These are phyloP conservation scores for Bombus haemorrhoidalis DNA, from an alignment of 1,140 invertebrate genomes.

Conservation along the genomic window DNA sequence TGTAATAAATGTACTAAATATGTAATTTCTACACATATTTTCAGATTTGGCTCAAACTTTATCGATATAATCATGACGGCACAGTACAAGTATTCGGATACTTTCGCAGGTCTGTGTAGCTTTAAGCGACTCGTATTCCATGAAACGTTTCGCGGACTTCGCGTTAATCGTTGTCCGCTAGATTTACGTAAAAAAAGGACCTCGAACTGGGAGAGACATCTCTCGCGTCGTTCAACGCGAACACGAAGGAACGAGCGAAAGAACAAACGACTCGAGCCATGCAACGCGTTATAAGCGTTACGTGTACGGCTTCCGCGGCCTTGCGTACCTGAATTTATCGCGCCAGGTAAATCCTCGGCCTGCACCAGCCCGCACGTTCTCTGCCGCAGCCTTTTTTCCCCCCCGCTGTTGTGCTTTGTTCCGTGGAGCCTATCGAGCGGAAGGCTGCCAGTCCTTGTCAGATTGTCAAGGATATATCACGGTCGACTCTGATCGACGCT, in stretches of 20 bases:
- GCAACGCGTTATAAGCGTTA: conserved; percentile 59
- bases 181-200: conserved; percentile 70
- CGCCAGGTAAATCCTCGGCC: conserved; percentile 64
- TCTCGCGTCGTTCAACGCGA: background rate
- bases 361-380: conserved; percentile 5
- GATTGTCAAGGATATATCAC: conserved; percentile 67
- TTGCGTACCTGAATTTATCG: conserved; percentile 75
- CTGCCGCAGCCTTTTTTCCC: conserved; percentile 21
- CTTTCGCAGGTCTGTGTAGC: background rate
- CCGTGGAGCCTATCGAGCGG: conserved; percentile 13
- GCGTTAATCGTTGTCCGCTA: conserved; percentile 54
- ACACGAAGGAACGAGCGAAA: background rate
- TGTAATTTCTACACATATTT: too few relatives aligned
- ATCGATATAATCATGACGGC: too few relatives aligned
- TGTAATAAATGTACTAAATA: too few relatives aligned
- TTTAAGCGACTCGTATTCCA: background rate
- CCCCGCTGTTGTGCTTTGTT: conserved; percentile 27
- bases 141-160: background rate
- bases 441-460: conserved; percentile 62
- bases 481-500: conserved; percentile 28
- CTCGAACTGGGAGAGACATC: conserved; percentile 29
- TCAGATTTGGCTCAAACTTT: too few relatives aligned
- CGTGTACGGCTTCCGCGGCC: conserved; percentile 60
- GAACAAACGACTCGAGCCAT: conserved; percentile 18
- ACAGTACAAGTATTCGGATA: background rate